phyloP scores from a whole-genome alignment of 1,140 invertebrate species.

The Mesaphorura yosii region DNA sequence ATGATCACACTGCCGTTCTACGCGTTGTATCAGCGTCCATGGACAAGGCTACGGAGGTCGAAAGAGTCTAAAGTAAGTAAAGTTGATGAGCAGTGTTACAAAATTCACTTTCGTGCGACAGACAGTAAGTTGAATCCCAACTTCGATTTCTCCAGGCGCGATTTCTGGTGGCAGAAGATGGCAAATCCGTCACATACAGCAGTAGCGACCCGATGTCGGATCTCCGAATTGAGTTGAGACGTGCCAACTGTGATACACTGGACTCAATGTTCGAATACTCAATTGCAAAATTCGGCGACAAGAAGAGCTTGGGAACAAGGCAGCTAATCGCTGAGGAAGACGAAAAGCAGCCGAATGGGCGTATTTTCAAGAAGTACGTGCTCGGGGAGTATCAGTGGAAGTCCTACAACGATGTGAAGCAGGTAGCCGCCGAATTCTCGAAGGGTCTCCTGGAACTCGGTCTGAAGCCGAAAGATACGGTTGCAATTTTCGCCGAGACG shows the following conservation, averaged over 20 bases:
- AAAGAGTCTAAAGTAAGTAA: too few species aligned
- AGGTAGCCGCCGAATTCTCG: slow-evolving; percentile 60
- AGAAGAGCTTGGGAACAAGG: slow-evolving; percentile 74
- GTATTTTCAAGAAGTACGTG: slow-evolving; percentile 90
- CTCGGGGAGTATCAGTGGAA: slow-evolving; percentile 90
- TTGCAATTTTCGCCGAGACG: slow-evolving; percentile 96
- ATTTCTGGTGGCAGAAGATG: slow-evolving; percentile 41
- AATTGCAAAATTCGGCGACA: slow-evolving; percentile 53
- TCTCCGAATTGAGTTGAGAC: slow-evolving; percentile 56
- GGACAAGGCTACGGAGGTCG: too few species aligned
- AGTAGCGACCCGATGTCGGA: slow-evolving; percentile 51
- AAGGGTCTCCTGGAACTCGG: slow-evolving; percentile 53
- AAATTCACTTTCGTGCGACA: slow-evolving; percentile 10
- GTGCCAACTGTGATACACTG: slow-evolving; percentile 69
- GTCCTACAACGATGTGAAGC: slow-evolving; percentile 67
- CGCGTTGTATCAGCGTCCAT: slow-evolving; percentile 72
- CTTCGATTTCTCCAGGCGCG: slow-evolving; percentile 38
- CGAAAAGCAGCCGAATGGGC: slow-evolving; percentile 71
- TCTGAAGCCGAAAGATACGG: slow-evolving; percentile 49
- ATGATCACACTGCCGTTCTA: slow-evolving; percentile 81
- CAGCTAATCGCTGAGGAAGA: slow-evolving; percentile 85
- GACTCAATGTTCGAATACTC: slow-evolving; percentile 72
- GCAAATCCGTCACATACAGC: slow-evolving; percentile 57
- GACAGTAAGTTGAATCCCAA: too few species aligned
- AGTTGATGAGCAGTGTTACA: not conserved